These are phyloP conservation scores for Oreohelix idahoensis DNA, from an alignment of 1,140 invertebrate genomes.

Conservation along the genomic window DNA sequence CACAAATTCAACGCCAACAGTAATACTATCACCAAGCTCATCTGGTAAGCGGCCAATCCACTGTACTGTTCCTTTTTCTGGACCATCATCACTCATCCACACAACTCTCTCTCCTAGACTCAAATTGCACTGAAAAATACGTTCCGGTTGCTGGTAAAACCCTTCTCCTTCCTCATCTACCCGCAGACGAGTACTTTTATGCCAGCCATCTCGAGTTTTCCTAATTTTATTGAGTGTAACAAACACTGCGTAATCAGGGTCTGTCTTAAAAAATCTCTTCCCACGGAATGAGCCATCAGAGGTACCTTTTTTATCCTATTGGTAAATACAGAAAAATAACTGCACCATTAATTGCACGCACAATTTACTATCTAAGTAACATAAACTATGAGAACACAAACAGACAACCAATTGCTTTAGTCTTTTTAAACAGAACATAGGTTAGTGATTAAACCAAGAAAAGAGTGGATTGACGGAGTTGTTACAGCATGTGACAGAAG, in stretches of 20 bases:
- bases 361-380: too few species aligned
- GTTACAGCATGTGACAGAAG: too few species aligned
- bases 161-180: conserved; percentile 25
- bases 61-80: conserved; percentile 74
- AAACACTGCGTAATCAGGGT: conserved; percentile 64
- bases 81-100: conserved; percentile 76
- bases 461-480: too few species aligned
- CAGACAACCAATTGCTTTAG: too few species aligned
- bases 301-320: conserved; percentile 53
- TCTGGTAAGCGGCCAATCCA: conserved; percentile 77
- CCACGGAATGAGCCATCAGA: conserved; percentile 66
- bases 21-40: conserved; percentile 71
- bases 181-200: conserved; percentile 25
- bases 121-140: conserved; percentile 61
- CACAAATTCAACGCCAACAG: conserved; percentile 78
- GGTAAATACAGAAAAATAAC: conserved; percentile 2
- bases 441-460: too few species aligned
- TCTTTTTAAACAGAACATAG: too few species aligned
- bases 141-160: neutral
- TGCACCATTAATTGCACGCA: neutral
- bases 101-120: conserved; percentile 75
- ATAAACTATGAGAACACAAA: too few species aligned
- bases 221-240: conserved; percentile 63
- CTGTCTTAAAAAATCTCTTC: conserved; percentile 61
- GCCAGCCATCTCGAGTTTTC: conserved; percentile 41